Percentiles rank a stretch among this genome's conserved stretches.
Conservation (phyloP, 2,797 vertebrate species). For the Sebastes flavidus region DNA sequence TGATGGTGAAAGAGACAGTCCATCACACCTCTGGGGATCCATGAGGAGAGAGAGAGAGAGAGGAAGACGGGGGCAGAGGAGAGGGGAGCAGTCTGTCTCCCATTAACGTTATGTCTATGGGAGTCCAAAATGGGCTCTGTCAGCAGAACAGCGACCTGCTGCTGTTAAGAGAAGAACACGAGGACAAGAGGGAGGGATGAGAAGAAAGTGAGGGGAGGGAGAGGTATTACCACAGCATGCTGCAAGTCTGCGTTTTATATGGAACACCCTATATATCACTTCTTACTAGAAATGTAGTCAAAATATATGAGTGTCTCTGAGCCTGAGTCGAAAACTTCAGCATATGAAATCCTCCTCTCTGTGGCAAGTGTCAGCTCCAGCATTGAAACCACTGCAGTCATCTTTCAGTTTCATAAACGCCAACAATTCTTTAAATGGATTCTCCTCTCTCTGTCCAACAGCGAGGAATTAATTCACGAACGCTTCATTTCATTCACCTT, state of each 20-base stretch:
- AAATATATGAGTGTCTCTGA: conserved; percentile 21
- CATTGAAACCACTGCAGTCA: neutral
- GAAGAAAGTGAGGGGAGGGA: conserved; percentile 23
- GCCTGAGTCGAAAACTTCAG: neutral
- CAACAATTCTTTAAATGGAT: neutral
- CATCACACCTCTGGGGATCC: conserved; percentile 43
- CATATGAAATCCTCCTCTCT: neutral
- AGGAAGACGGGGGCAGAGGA: neutral
- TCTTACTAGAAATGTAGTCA: conserved; percentile 34
- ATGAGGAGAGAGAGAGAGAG: neutral
- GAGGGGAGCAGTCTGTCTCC: conserved; percentile 58
- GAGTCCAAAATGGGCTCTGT: conserved; percentile 61
- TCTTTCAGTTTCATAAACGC: neutral
- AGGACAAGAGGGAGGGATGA: conserved; percentile 41
- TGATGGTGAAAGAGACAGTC: conserved; percentile 29
- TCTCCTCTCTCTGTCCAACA: neutral
- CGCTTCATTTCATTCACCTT: conserved; percentile 32
- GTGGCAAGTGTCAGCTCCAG: neutral
- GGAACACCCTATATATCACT: conserved; percentile 50
- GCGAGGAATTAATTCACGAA: conserved; percentile 21
- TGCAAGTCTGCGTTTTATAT: conserved; percentile 45
- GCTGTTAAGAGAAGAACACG: conserved; percentile 56
- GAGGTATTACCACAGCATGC: conserved; percentile 28
- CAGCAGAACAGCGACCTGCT: conserved; percentile 69
- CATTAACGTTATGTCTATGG: conserved; percentile 70